These are phyloP conservation scores for Himalopsyche kuldschensis DNA, from an alignment of 2,888 invertebrate species.

Conservation along the genomic window DNA sequence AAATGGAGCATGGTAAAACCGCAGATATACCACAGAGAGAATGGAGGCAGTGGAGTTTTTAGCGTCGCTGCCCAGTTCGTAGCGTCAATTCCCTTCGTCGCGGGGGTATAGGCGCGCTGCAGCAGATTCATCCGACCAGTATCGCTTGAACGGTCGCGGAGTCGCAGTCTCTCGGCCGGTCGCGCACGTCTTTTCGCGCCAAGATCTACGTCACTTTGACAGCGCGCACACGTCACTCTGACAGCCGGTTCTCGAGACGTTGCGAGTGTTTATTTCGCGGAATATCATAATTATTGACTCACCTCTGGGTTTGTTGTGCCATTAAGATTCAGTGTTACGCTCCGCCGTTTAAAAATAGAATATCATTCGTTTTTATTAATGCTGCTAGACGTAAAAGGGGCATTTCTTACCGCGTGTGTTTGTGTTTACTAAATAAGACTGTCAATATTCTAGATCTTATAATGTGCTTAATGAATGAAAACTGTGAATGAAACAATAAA, in stretches of 20 bases:
- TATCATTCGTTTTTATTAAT: neutral
- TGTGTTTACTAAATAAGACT: neutral
- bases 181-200: conserved; percentile 3
- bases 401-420: neutral
- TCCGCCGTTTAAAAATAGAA: conserved; percentile 12
- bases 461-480: neutral
- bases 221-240: conserved; percentile 22
- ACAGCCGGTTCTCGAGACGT: conserved; percentile 20
- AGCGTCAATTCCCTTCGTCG: neutral
- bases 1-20: conserved; percentile 61
- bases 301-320: conserved; percentile 5
- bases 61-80: conserved; percentile 47
- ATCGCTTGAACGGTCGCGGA: conserved; percentile 42
- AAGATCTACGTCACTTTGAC: conserved; percentile 25
- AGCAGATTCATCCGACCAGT: conserved; percentile 39
- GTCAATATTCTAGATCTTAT: neutral
- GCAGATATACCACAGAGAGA: conserved; percentile 61
- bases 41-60: conserved; percentile 51
- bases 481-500: neutral
- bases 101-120: conserved; percentile 43
- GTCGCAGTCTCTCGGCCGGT: neutral
- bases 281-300: conserved; percentile 23
- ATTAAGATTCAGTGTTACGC: conserved; percentile 18
- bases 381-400: neutral
- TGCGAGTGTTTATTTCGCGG: conserved; percentile 14